Conservation (phyloP, 2,888 invertebrate genomes). For the Lamproptera curius region DNA sequence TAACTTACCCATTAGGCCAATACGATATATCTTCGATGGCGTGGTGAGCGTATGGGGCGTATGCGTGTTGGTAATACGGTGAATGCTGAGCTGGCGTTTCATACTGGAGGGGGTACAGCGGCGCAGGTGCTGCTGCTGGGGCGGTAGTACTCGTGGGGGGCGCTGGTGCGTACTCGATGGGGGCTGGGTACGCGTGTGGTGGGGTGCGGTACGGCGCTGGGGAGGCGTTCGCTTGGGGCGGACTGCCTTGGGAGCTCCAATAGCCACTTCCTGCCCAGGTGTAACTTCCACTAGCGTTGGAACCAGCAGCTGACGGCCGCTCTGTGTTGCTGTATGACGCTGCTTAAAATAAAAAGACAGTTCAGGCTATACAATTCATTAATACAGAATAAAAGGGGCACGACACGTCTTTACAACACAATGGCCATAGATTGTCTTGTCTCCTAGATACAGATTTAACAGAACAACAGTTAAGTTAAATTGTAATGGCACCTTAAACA, state of each 20-base stretch:
- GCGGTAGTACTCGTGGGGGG: slow-evolving; percentile 50
- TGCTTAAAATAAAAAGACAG: slow-evolving; percentile 26
- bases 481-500: no score
- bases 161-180: slow-evolving; percentile 59
- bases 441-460: no score
- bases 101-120: slow-evolving; percentile 66
- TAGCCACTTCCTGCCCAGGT: slow-evolving; percentile 66
- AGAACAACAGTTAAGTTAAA: no score
- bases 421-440: no score
- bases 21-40: slow-evolving; percentile 71
- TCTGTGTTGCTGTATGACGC: slow-evolving; percentile 63
- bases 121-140: slow-evolving; percentile 52
- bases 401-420: no score
- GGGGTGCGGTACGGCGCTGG: slow-evolving; percentile 68
- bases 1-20: slow-evolving; percentile 70
- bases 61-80: slow-evolving; percentile 69
- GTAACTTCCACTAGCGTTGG: slow-evolving; percentile 58
- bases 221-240: slow-evolving; percentile 62
- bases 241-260: slow-evolving; percentile 64
- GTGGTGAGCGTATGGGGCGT: slow-evolving; percentile 69
- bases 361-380: no score
- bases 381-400: no score
- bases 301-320: slow-evolving; percentile 46
- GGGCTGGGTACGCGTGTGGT: slow-evolving; percentile 66
- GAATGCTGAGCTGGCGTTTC: slow-evolving; percentile 63